These are phyloP conservation scores for Eristalinus aeneus DNA, from an alignment of 2,888 invertebrate genomes.

Conservation along the genomic window DNA sequence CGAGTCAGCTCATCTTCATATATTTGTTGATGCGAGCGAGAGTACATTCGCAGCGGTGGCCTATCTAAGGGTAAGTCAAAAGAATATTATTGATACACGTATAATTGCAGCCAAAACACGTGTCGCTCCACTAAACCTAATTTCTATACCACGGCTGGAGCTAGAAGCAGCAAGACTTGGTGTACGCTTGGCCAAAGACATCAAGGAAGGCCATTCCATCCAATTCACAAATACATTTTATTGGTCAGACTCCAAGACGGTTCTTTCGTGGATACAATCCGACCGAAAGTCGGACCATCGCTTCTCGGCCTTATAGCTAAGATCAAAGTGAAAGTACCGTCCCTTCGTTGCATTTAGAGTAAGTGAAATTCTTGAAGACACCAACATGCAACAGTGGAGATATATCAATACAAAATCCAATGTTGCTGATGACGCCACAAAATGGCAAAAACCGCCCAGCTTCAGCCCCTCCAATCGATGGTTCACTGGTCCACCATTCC, in stretches of 20 bases:
- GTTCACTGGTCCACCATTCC: constrained; percentile 5
- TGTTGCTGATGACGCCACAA: neutral
- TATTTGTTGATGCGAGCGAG: constrained; percentile 60
- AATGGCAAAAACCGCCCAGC: neutral
- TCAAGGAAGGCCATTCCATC: constrained; percentile 41
- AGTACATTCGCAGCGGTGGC: constrained; percentile 62
- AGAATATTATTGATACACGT: neutral
- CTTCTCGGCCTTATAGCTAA: too few relatives aligned
- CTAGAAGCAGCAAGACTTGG: constrained; percentile 72
- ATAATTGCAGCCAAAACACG: constrained; percentile 68
- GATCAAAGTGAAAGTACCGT: constrained; percentile 63
- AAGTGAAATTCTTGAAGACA: constrained; percentile 52
- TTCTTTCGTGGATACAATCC: constrained; percentile 71
- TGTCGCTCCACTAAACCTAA: constrained; percentile 71
- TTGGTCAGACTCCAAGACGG: constrained; percentile 73
- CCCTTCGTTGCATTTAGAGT: constrained; percentile 71
- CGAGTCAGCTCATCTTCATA: constrained; percentile 13
- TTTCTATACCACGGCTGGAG: constrained; percentile 72
- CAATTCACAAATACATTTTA: constrained; percentile 39
- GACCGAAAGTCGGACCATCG: too few relatives aligned
- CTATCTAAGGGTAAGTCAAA: constrained; percentile 40
- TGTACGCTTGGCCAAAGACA: constrained; percentile 45
- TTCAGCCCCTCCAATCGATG: constrained; percentile 4
- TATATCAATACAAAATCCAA: neutral
- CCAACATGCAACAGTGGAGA: neutral